Evolutionary conservation across 2,888 invertebrate genomes (phyloP), one percentile per base, ranked within the genome.

Genomic region (Brenthis ino): DNA sequence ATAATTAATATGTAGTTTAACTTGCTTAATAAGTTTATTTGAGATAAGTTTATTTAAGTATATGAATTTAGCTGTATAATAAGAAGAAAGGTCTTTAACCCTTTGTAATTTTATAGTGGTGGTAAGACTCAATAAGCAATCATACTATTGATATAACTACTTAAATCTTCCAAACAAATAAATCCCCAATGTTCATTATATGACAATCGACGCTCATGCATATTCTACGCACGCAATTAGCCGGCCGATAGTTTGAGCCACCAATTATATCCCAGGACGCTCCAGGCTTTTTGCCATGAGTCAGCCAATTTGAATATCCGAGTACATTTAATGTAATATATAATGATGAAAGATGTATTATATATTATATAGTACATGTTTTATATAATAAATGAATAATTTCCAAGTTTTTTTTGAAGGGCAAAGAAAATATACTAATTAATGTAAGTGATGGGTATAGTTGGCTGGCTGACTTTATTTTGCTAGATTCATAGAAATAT

Each of bases 151-250:
- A 13, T 20, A 64, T 43, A 65, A 8, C 28, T 54, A 14, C 33
- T 16, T 8, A 66, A 50, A 13, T 60, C 28, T 54, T 50, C 12
- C 47, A 20, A 61, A 55, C 48, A 66, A 53, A 58, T 64, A 58
- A 67, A 71, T 60, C 56, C 48, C 53, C 72, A 37, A 60, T 73
- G 77, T 75, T 74, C 77, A 76, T 77, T 73, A 76, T 67, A 66
- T 69, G 65, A 70, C 71, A 77, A 78, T 87, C 86, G 83, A 84
- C 82, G 72, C 82, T 86, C 88, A 89, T 89, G 74, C 85, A 89
- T 89, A 89, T 89, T 89, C 88, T 85, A 70, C 68, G 72, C 80
- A 82, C 84, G 83, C 87, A 88, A 89, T 89, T 89, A 89, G 87
- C 80, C 77, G 80, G 74, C 78, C 79, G 78, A 80, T 80, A 82